Evolutionary conservation across 2,888 invertebrate species (phyloP).

Genomic region (Pterostichus madidus): DNA sequence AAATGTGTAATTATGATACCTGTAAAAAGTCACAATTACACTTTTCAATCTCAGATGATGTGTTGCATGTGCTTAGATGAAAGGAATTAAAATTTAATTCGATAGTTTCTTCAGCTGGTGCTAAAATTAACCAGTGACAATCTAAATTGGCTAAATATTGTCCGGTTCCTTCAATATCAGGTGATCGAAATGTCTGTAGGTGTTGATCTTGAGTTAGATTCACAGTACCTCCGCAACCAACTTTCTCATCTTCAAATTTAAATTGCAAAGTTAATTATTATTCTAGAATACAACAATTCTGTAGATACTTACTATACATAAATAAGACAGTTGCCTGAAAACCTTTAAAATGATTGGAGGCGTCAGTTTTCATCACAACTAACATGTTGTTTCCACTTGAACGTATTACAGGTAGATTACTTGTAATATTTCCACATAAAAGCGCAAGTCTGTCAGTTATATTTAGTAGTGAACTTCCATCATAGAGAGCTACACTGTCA

Average conservation of each 20-base stretch:
- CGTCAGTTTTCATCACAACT: constrained; percentile 79
- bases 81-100: constrained; percentile 80
- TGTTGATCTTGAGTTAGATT: constrained; percentile 76
- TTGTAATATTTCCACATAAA: constrained; percentile 84
- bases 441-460: constrained; percentile 78
- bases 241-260: constrained; percentile 76
- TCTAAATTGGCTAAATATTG: constrained; percentile 82
- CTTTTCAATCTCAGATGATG: constrained; percentile 73
- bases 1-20: no score
- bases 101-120: constrained; percentile 81
- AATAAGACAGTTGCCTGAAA: constrained; percentile 83
- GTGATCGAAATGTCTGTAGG: constrained; percentile 74
- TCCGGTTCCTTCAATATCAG: constrained; percentile 76
- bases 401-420: constrained; percentile 79
- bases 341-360: constrained; percentile 77
- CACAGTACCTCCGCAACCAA: constrained; percentile 86
- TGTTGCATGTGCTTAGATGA: constrained; percentile 78
- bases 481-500: constrained; percentile 83
- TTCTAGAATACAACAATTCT: no score
- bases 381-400: constrained; percentile 81
- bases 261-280: no score
- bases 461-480: constrained; percentile 75
- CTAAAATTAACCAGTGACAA: no score
- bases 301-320: constrained; percentile 75
- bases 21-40: constrained; percentile 88